These are phyloP conservation scores for Ptyas mucosa DNA, from an alignment of 2,113 vertebrate species.

Conservation along the genomic window DNA sequence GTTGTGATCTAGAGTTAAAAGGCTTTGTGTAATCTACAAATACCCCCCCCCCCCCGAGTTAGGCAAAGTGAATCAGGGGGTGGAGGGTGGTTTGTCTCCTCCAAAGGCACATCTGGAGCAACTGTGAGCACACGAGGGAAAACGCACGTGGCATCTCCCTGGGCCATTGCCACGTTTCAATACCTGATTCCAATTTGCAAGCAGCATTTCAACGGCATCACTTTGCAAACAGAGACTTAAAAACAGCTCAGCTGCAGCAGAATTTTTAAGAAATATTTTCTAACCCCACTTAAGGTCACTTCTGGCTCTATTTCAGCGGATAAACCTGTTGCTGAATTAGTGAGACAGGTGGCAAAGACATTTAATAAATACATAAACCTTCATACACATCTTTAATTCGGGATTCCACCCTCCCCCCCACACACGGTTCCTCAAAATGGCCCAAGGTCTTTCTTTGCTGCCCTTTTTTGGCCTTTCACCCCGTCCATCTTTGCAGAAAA, in stretches of 20 bases:
- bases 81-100: background rate
- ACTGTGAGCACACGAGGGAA: background rate
- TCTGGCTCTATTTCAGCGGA: background rate
- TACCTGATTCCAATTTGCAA: background rate
- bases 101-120: background rate
- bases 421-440: background rate
- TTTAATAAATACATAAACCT: background rate
- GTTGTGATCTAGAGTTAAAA: background rate
- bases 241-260: background rate
- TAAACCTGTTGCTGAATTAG: background rate
- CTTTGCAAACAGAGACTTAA: background rate
- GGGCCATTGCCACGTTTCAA: rapidly evolving
- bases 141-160: background rate
- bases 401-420: background rate
- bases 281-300: background rate
- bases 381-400: background rate
- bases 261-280: background rate
- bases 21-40: background rate
- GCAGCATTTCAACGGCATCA: background rate
- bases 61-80: background rate
- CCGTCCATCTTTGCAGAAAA: background rate
- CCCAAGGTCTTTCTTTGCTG: background rate
- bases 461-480: background rate
- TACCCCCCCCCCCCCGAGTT: background rate
- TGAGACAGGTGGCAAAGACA: background rate